Conservation (phyloP, 2,888 invertebrate species). For the Zootermopsis nevadensis region DNA sequence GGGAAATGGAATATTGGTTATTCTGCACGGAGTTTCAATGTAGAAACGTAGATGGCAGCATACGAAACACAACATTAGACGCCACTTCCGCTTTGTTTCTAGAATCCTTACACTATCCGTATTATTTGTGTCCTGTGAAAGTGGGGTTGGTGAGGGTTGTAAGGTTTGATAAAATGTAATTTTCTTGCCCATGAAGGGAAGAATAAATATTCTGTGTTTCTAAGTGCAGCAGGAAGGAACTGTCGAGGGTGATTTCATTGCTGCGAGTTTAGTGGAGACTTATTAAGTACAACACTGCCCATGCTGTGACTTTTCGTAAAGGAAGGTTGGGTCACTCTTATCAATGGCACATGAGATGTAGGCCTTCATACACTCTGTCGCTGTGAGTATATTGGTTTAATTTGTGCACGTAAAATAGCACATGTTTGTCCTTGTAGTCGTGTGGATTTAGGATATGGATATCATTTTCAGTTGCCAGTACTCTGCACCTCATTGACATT, state of each 20-base stretch:
- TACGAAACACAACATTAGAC: constrained; percentile 31
- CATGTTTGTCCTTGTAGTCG: too few relatives aligned
- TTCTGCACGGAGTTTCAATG: not conserved
- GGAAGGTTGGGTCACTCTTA: constrained; percentile 39
- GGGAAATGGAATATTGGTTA: too few relatives aligned
- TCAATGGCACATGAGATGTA: constrained; percentile 31
- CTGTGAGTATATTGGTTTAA: not conserved
- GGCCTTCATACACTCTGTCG: not conserved
- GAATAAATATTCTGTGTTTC: constrained; percentile 7
- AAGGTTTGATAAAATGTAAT: constrained; percentile 31
- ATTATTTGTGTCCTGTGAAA: constrained; percentile 21
- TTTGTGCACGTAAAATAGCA: not conserved
- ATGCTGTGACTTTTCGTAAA: constrained; percentile 39
- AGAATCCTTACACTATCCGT: constrained; percentile 24
- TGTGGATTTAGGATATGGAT: too few relatives aligned
- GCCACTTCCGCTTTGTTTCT: constrained; percentile 42
- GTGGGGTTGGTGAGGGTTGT: constrained; percentile 36
- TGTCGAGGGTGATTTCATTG: constrained; percentile 3
- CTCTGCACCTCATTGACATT: too few relatives aligned
- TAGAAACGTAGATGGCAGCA: constrained; percentile 22
- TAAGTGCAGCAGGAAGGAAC: not conserved
- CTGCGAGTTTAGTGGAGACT: not conserved
- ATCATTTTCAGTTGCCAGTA: too few relatives aligned
- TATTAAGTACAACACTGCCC: not conserved
- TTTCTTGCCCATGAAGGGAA: not conserved